phyloP scores from a whole-genome alignment of 2,113 vertebrate genomes.

The Sebastes fasciatus region DNA sequence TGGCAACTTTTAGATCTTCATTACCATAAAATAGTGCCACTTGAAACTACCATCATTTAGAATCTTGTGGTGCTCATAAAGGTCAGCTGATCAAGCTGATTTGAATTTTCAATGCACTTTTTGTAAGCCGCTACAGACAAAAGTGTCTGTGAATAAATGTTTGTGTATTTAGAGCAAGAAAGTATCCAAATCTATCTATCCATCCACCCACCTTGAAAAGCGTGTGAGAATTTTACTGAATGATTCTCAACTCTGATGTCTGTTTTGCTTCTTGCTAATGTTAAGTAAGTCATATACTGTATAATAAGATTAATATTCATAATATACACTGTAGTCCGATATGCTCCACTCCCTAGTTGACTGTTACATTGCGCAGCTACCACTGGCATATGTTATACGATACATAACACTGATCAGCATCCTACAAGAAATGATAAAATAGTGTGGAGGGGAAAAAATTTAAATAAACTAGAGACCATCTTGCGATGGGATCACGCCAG shows the following conservation, averaged over 20 bases:
- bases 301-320: not conserved
- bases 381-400: not conserved
- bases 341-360: too few relatives aligned
- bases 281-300: not conserved
- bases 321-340: too few relatives aligned
- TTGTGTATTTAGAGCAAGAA: not conserved
- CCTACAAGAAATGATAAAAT: not conserved
- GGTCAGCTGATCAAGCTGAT: not conserved
- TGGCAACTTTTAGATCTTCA: not conserved
- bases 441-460: not conserved
- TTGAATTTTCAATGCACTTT: not conserved
- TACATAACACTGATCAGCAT: not conserved
- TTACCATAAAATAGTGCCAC: not conserved
- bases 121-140: not conserved
- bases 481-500: too few relatives aligned
- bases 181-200: not conserved
- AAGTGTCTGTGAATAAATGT: not conserved
- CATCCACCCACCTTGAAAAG: not conserved
- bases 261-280: not conserved
- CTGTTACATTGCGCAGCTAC: too few relatives aligned
- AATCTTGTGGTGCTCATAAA: not conserved
- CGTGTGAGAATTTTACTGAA: not conserved
- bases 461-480: too few relatives aligned
- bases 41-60: not conserved
- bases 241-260: not conserved